These are phyloP conservation scores for Diachasmimorpha longicaudata DNA, from an alignment of 1,140 invertebrate species.

Conservation along the genomic window DNA sequence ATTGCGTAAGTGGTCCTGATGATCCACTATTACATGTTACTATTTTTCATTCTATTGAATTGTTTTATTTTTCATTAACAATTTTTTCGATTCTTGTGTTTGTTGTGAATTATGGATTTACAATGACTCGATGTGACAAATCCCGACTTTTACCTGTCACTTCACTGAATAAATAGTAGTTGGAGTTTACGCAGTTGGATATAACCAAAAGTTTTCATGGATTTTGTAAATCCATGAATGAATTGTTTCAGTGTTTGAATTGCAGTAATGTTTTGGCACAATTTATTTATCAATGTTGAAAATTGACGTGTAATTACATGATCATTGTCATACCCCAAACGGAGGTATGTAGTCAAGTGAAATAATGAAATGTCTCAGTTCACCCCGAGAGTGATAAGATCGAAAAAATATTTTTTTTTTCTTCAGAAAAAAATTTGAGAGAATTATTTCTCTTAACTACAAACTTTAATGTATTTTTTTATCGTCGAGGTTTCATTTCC, in stretches of 20 bases:
- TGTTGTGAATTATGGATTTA: slow-evolving; percentile 46
- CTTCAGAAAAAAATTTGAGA: background rate
- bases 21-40: slow-evolving; percentile 58
- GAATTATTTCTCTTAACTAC: background rate
- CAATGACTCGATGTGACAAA: slow-evolving; percentile 21
- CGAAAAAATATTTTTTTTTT: background rate
- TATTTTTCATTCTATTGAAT: slow-evolving; percentile 21
- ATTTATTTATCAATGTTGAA: background rate
- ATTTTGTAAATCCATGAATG: slow-evolving; percentile 47
- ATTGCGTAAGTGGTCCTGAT: slow-evolving; percentile 80
- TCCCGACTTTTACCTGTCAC: too few relatives aligned
- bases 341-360: background rate
- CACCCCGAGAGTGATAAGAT: too few relatives aligned
- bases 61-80: slow-evolving; percentile 20
- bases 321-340: background rate
- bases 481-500: background rate
- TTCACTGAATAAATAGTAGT: too few relatives aligned
- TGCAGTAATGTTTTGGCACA: slow-evolving; percentile 2
- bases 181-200: too few relatives aligned
- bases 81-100: slow-evolving; percentile 23
- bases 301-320: background rate
- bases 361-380: background rate
- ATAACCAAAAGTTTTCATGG: background rate
- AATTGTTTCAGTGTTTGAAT: background rate
- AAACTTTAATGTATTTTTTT: background rate